Evolutionary conservation across 2,888 invertebrate genomes (phyloP), one percentile per base, ranked within the genome.

Genomic region (Coelinius sp.): DNA sequence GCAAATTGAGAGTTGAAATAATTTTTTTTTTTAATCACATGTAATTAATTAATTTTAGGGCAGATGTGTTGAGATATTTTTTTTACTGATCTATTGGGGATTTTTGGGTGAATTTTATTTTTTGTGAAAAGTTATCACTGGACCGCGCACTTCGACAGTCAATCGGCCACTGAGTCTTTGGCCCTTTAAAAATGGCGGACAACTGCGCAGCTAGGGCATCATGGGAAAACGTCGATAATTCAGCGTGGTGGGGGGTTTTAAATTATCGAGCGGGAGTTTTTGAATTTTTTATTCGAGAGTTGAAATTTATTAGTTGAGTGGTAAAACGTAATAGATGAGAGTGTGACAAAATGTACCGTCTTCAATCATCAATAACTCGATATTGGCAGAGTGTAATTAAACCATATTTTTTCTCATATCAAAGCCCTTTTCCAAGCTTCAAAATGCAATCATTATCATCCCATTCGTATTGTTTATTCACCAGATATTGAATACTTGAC

Each of bases 151-250:
- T 53, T 63, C 73, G 70, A 73, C 73, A 63, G 75, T 73, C 70
- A 67, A 75, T 76, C 71, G 71, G 73, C 68, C 70, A 76, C 76
- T 76, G 74, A 73, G 41, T 41, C 38, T 53, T 20, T 20, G 65
- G 71, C 71, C 74, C 74, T 77, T 77, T 77, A 77, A 77, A 77
- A 77, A 77, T 77, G 77, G 77, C 72, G 73, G 53, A 63, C 22
- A 25, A 12, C 17, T 35, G 31, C 17, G 31, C 17, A 35, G 17
- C 17, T 59, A 12, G 17, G n/a, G 27, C 56, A 24, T 24, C 35
- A 8, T 59, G 20, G 59, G 35, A 35, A 17, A 59, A 24, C 27
- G 59, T 59, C 59, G 59, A 59, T 59, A 59, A 17, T 8, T 35
- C 12, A 31, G 31, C 31, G 1, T 31, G 31, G 59, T 31, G 7